Evolutionary conservation across 2,797 vertebrate genomes (phyloP).

Genomic region (Lophotriccus pileatus): DNA sequence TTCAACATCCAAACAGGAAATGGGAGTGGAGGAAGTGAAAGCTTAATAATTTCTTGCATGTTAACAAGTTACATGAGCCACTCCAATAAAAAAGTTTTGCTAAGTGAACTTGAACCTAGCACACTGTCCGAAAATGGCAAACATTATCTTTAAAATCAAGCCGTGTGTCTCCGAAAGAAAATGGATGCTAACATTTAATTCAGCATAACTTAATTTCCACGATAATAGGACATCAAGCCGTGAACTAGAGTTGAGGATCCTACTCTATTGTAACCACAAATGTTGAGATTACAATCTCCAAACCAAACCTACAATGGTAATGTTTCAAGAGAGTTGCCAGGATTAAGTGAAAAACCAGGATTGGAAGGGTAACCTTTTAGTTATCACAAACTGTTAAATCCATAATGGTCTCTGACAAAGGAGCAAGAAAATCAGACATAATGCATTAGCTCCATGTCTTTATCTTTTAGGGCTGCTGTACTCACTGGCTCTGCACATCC

Average conservation of each 20-base stretch:
- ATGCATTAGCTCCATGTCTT: not conserved
- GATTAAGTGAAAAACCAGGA: not conserved
- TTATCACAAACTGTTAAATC: not conserved
- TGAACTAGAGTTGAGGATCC: not conserved
- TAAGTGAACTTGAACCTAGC: not conserved
- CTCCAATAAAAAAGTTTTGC: not conserved
- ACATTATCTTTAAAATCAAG: not conserved
- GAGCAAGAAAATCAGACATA: not conserved
- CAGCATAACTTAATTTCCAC: not conserved
- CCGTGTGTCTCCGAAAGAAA: not conserved
- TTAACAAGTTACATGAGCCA: constrained; percentile 1
- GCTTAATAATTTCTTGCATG: constrained; percentile 38
- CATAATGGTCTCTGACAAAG: not conserved
- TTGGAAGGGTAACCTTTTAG: not conserved
- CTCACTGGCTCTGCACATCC: not conserved
- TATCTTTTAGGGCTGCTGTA: not conserved
- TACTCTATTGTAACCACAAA: not conserved
- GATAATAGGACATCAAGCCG: not conserved
- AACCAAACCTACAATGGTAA: not conserved
- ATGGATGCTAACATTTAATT: not conserved
- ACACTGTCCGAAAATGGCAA: not conserved
- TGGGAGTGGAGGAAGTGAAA: constrained; percentile 56
- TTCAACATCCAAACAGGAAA: constrained; percentile 64
- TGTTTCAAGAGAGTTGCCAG: too few relatives aligned
- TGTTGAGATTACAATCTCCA: not conserved